phyloP scores from a whole-genome alignment of 2,113 vertebrate genomes.

The Trematomus loennbergii region DNA sequence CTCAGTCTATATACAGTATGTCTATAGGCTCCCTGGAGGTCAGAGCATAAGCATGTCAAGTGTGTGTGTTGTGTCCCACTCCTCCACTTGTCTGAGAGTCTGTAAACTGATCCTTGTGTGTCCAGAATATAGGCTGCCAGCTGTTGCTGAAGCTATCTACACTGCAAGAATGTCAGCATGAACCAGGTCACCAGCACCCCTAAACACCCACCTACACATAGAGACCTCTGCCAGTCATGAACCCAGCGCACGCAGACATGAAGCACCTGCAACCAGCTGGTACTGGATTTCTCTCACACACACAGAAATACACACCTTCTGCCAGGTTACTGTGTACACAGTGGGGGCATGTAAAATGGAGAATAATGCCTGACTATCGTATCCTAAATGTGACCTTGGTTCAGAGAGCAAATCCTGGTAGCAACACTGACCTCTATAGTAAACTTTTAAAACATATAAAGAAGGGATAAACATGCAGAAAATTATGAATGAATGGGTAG shows the following conservation, averaged over 20 bases:
- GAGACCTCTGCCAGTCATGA: background rate
- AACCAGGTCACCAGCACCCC: slow-evolving; percentile 24
- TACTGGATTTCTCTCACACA: slow-evolving; percentile 31
- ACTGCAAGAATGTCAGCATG: slow-evolving; percentile 32
- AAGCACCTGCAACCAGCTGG: slow-evolving; percentile 56
- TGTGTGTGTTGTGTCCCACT: background rate
- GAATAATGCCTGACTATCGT: slow-evolving; percentile 1
- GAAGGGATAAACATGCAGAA: background rate
- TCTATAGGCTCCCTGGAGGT: slow-evolving; percentile 25
- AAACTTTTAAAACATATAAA: background rate
- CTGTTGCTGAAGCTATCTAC: slow-evolving; percentile 61
- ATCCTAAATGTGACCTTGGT: slow-evolving; percentile 37
- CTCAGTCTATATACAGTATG: slow-evolving; percentile 8
- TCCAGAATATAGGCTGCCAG: slow-evolving; percentile 72
- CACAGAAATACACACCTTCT: slow-evolving; percentile 4
- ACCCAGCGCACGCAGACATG: slow-evolving; percentile 2
- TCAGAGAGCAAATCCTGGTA: slow-evolving; percentile 8
- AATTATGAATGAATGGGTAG: background rate
- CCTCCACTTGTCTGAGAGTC: background rate
- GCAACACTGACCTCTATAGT: slow-evolving; percentile 11
- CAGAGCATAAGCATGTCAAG: slow-evolving; percentile 14
- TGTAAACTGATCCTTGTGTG: slow-evolving; percentile 50
- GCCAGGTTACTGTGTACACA: background rate
- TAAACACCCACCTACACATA: slow-evolving; percentile 2
- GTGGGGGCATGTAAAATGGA: slow-evolving; percentile 10